Base-by-base conservation (phyloP, 64 coral and sea anemone genomes). In the Pocillopora damicornis region DNA sequence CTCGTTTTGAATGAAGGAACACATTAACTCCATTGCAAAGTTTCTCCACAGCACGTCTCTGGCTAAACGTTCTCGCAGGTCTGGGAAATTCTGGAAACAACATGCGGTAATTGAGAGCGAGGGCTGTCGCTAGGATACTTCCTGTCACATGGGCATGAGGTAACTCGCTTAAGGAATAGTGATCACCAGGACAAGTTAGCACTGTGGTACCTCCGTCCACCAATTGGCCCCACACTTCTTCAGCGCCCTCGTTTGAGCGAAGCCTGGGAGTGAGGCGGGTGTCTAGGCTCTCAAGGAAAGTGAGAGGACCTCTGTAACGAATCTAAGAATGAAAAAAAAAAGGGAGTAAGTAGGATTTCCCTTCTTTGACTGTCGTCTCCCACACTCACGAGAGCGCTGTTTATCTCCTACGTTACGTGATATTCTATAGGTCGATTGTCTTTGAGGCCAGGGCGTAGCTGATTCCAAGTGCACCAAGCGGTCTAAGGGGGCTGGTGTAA, bases 151-250 rank as follows among this genome's bases (percentile, higher is more conserved):
- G 85, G 34, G 85, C 85, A 73, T 35, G 25, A 16, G 85, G 85
- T 18, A 87, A 22, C n/a, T 74, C 67, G 25, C 85, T 75, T 11
- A 87, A 57, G 36, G 85, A 74, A 26, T 42, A 87, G 58, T 87
- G 85, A 20, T 87, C 69, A 26, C 85, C 85, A 58, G 85, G 85
- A 75, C 85, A 87, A 26, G 58, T 58, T 11, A 73, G 37, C 20
- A 87, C 85, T 23, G 20, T 57, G 42, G 73, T 75, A 13, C 65
- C 65, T 25, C 85, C 85, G 37, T 67, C 37, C 16, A 87, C 34
- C 30, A 75, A 18, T 8, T 87, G 65, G 18, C 73, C 63, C 85
- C 85, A 87, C 14, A 45, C 42, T 75, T 75, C 73, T 2, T 87
- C 66, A 13, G 38, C 35, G 35, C 18, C 20, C 9, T n/a, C 56